Evolutionary conservation across 53 echinoderm and acorn worm genomes (phyloP).

Genomic region (Henricia sp.): DNA sequence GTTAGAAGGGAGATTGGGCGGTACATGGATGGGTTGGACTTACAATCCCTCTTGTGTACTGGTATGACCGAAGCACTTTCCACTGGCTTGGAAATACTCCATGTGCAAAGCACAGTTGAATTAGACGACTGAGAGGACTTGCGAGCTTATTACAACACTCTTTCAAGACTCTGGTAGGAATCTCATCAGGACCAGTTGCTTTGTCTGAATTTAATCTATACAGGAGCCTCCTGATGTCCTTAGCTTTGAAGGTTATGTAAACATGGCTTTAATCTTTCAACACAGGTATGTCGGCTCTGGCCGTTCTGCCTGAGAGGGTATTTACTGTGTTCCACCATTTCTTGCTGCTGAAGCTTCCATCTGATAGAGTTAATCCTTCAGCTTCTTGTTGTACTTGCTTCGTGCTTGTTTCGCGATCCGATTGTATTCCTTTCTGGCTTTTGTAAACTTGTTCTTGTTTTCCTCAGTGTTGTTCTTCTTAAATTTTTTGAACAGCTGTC

Average conservation of each 20-base stretch:
- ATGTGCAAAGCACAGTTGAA: background rate
- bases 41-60: slow-evolving; percentile 9
- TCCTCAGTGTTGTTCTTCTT: slow-evolving; percentile 35
- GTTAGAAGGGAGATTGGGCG: slow-evolving; percentile 17
- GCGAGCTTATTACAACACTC: slow-evolving; percentile 62
- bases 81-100: background rate
- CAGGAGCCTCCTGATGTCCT: slow-evolving; percentile 51
- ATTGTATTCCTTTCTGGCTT: slow-evolving; percentile 47
- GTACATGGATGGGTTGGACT: background rate
- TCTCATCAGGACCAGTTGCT: slow-evolving; percentile 63
- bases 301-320: slow-evolving; percentile 35
- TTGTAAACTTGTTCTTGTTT: slow-evolving; percentile 42
- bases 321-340: slow-evolving; percentile 53
- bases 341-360: slow-evolving; percentile 48
- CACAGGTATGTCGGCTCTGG: slow-evolving; percentile 33
- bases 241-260: slow-evolving; percentile 27
- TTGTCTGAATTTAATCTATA: slow-evolving; percentile 48
- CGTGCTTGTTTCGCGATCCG: slow-evolving; percentile 37
- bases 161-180: slow-evolving; percentile 68
- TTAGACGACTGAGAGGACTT: slow-evolving; percentile 35
- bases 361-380: slow-evolving; percentile 45
- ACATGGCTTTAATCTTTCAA: background rate
- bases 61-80: background rate
- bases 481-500: slow-evolving; percentile 23
- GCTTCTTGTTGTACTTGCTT: slow-evolving; percentile 39